phyloP scores from a whole-genome alignment of 1,140 invertebrate species.

The Drosophila parabipectinata region DNA sequence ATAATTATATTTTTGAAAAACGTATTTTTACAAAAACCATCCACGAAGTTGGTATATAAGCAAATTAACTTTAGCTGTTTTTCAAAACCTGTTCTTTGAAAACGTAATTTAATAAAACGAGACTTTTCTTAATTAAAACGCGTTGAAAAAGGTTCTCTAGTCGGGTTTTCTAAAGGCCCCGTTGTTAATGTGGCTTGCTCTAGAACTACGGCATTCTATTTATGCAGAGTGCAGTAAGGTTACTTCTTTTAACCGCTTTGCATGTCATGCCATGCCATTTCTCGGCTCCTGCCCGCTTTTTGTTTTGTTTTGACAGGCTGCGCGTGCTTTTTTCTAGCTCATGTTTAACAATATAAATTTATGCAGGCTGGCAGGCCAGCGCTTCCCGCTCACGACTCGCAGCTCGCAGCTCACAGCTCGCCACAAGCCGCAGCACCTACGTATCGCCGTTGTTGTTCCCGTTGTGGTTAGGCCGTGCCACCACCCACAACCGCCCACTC shows the following conservation, averaged over 20 bases:
- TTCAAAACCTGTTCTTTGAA: no score
- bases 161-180: neutral
- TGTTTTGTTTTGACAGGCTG: slow-evolving; percentile 60
- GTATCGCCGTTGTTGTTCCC: slow-evolving; percentile 44
- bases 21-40: no score
- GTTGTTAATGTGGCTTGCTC: slow-evolving; percentile 8
- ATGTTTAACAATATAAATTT: slow-evolving; percentile 80
- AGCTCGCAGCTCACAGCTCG: slow-evolving; percentile 33
- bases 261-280: slow-evolving; percentile 57
- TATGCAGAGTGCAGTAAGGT: slow-evolving; percentile 20
- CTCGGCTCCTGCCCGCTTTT: slow-evolving; percentile 32
- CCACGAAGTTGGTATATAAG: no score
- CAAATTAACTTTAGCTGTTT: no score
- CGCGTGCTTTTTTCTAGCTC: slow-evolving; percentile 79
- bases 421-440: slow-evolving; percentile 68
- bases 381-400: slow-evolving; percentile 33
- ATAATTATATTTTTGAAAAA: no score
- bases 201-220: slow-evolving; percentile 13
- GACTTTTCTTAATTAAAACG: neutral
- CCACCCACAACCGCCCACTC: slow-evolving; percentile 2
- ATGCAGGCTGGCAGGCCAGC: slow-evolving; percentile 53
- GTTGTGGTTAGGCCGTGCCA: slow-evolving; percentile 50
- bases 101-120: no score
- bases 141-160: neutral
- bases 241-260: slow-evolving; percentile 20